phyloP scores from a whole-genome alignment of 2,888 invertebrate species.

The Nephrotoma flavescens region DNA sequence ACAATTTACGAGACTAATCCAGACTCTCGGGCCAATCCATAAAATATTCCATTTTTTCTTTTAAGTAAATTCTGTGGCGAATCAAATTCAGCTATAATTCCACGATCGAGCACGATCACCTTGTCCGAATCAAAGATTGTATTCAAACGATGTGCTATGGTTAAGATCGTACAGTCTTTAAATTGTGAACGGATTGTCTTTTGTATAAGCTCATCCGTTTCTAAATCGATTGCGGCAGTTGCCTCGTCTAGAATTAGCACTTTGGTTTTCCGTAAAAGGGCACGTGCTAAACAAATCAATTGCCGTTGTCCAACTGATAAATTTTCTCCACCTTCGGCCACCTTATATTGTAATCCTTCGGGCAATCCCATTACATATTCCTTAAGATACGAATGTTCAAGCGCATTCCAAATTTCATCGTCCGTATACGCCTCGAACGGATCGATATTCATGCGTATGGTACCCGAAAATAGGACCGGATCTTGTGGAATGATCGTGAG shows the following conservation, averaged over 20 bases:
- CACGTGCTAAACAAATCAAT: constrained; percentile 34
- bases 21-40: constrained; percentile 29
- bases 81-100: constrained; percentile 30
- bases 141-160: constrained; percentile 74
- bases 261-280: constrained; percentile 35
- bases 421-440: constrained; percentile 36
- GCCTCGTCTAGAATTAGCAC: constrained; percentile 36
- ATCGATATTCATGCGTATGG: constrained; percentile 40
- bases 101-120: constrained; percentile 43
- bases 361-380: constrained; percentile 20
- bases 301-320: constrained; percentile 35
- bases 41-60: constrained; percentile 29
- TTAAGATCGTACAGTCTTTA: constrained; percentile 63
- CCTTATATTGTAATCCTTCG: constrained; percentile 21
- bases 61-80: constrained; percentile 24
- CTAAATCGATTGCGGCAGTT: constrained; percentile 38
- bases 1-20: constrained; percentile 3
- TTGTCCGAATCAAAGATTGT: constrained; percentile 73
- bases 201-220: constrained; percentile 37
- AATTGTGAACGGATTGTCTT: constrained; percentile 71
- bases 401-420: constrained; percentile 35
- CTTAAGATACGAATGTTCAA: constrained; percentile 38
- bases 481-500: constrained; percentile 40
- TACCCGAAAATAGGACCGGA: constrained; percentile 22
- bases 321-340: constrained; percentile 27